A percentile compares a stretch with the other conserved stretches of the same genome.
Evolutionary conservation across 2,113 vertebrate genomes (phyloP).

Genomic region (Rafetus swinhoei): DNA sequence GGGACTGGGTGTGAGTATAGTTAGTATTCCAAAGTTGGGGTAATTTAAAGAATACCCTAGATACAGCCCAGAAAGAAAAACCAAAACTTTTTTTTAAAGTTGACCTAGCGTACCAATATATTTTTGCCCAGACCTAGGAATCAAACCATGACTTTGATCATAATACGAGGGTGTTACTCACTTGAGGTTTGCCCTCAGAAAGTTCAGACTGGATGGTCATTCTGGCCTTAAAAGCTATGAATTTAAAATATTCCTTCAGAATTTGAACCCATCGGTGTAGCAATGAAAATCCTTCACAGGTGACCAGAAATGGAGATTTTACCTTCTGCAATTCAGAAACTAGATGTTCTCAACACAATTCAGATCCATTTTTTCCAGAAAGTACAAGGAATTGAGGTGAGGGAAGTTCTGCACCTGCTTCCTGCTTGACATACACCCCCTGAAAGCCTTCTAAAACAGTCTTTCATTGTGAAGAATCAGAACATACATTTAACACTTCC

Average conservation of each 20-base stretch:
- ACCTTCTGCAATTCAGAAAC: slow-evolving; percentile 53
- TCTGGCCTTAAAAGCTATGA: background rate
- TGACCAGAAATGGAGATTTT: slow-evolving; percentile 62
- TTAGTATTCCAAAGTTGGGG: too few species aligned
- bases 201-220: background rate
- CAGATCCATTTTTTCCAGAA: slow-evolving; percentile 50
- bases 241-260: slow-evolving; percentile 51
- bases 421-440: slow-evolving; percentile 31
- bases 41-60: too few species aligned
- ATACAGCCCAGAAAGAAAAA: too few species aligned
- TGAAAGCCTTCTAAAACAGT: slow-evolving; percentile 23
- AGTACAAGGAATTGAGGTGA: slow-evolving; percentile 19
- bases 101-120: too few species aligned
- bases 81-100: too few species aligned
- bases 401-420: slow-evolving; percentile 48
- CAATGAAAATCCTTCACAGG: slow-evolving; percentile 9
- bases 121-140: too few species aligned
- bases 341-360: slow-evolving; percentile 59
- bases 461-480: slow-evolving; percentile 40
- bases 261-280: background rate
- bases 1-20: too few species aligned
- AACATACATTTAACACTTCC: background rate
- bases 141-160: too few species aligned
- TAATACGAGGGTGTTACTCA: too few species aligned
- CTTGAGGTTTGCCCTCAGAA: too few species aligned